Evolutionary conservation across 1,140 invertebrate species (phyloP).

Genomic region (Trialeurodes vaporariorum): DNA sequence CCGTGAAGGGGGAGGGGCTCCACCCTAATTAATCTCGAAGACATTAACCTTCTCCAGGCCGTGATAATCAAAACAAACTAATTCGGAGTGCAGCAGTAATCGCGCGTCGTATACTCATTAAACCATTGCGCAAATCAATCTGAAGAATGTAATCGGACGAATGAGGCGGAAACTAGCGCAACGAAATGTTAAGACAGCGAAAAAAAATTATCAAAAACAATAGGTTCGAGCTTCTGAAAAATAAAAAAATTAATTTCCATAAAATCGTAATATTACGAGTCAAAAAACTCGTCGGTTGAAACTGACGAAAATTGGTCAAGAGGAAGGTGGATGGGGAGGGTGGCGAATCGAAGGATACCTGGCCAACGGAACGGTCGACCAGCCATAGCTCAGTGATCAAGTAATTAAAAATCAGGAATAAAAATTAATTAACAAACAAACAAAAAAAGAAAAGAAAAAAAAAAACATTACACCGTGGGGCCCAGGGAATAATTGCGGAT

Average conservation of each 20-base stretch:
- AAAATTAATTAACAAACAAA: constrained; percentile 1
- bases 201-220: not conserved
- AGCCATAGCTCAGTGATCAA: not conserved
- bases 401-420: not conserved
- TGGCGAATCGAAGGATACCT: not conserved
- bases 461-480: not conserved
- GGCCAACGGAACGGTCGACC: not conserved
- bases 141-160: not conserved
- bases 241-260: not conserved
- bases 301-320: not conserved
- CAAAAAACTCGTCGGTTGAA: no score
- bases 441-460: not conserved
- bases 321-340: not conserved
- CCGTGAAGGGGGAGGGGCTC: no score
- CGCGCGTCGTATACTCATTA: no score
- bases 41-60: no score
- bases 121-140: no score
- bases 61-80: no score
- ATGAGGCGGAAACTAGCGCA: not conserved
- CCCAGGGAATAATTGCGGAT: not conserved
- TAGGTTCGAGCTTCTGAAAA: not conserved
- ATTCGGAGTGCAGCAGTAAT: no score
- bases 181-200: not conserved
- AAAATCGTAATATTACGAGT: not conserved
- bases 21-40: no score